Conservation (phyloP, 2,797 vertebrate species). For the Fundulus diaphanus region DNA sequence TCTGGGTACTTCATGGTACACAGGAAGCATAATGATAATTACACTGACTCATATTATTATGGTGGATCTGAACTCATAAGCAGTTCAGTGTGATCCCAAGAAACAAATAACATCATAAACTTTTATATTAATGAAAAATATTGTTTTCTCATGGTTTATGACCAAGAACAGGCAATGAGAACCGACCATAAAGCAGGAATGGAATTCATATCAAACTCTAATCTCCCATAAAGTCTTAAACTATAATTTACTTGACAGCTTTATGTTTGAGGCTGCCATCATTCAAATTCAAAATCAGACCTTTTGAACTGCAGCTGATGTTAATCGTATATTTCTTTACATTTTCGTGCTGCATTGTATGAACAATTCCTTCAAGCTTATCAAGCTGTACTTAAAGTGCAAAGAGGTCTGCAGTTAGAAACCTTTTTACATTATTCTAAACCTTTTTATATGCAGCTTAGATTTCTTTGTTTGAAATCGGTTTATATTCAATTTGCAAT, state of each 20-base stretch:
- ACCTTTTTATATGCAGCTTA: no score
- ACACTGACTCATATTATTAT: constrained; percentile 25
- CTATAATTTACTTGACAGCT: constrained; percentile 29
- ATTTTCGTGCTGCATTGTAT: not conserved
- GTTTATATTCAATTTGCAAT: no score
- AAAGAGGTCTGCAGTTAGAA: not conserved
- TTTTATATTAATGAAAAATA: constrained; percentile 4
- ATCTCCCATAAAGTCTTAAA: constrained; percentile 32
- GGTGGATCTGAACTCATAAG: constrained; percentile 1
- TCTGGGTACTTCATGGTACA: not conserved
- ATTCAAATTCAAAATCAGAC: constrained; percentile 37
- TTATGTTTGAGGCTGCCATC: constrained; percentile 23
- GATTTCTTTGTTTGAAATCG: no score
- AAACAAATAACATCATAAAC: constrained; percentile 8
- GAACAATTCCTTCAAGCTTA: not conserved
- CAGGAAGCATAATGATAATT: constrained; percentile 29
- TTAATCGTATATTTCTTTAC: constrained; percentile 8
- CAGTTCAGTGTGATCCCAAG: constrained; percentile 8
- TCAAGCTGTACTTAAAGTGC: not conserved
- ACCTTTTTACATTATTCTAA: no score
- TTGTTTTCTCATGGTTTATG: constrained; percentile 40
- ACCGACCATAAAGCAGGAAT: constrained; percentile 22
- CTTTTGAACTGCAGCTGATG: constrained; percentile 25
- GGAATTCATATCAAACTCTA: constrained; percentile 23
- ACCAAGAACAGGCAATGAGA: constrained; percentile 8